Percentiles rank a stretch among this genome's conserved stretches.
Evolutionary conservation across 2,113 vertebrate genomes (phyloP).

Genomic region (Pitta sordida): DNA sequence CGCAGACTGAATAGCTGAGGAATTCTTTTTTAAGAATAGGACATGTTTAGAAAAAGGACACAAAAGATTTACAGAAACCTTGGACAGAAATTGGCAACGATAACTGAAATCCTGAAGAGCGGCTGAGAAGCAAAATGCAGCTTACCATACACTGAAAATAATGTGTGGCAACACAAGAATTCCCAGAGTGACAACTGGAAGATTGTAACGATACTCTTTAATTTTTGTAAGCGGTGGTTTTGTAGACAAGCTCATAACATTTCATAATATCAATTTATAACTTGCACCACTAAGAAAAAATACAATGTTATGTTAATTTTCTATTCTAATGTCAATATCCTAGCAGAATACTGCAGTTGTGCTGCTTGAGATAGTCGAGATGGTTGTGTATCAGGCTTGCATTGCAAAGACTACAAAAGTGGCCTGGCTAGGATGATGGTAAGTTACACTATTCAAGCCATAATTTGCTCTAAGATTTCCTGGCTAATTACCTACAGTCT

Average conservation of each 20-base stretch:
- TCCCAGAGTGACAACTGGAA: slow-evolving; percentile 62
- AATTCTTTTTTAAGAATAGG: slow-evolving; percentile 10
- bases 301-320: slow-evolving; percentile 61
- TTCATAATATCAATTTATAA: slow-evolving; percentile 71
- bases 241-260: slow-evolving; percentile 62
- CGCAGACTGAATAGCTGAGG: slow-evolving; percentile 32
- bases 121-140: slow-evolving; percentile 33
- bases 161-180: slow-evolving; percentile 64
- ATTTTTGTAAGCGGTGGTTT: slow-evolving; percentile 66
- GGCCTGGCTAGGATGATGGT: neutral
- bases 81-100: slow-evolving; percentile 44
- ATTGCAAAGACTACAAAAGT: slow-evolving; percentile 31
- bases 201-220: slow-evolving; percentile 57
- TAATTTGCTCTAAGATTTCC: neutral
- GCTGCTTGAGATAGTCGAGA: neutral
- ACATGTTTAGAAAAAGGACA: slow-evolving; percentile 56
- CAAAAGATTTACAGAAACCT: slow-evolving; percentile 62
- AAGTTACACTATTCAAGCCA: neutral
- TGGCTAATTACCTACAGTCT: slow-evolving; percentile 21
- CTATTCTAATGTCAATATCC: slow-evolving; percentile 9
- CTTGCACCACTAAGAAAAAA: slow-evolving; percentile 48
- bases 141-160: neutral
- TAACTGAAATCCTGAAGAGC: slow-evolving; percentile 29
- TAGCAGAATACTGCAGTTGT: slow-evolving; percentile 33
- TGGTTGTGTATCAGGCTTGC: slow-evolving; percentile 18